Evolutionary conservation across 2,113 vertebrate species (phyloP).

Genomic region (Electrona antarctica): DNA sequence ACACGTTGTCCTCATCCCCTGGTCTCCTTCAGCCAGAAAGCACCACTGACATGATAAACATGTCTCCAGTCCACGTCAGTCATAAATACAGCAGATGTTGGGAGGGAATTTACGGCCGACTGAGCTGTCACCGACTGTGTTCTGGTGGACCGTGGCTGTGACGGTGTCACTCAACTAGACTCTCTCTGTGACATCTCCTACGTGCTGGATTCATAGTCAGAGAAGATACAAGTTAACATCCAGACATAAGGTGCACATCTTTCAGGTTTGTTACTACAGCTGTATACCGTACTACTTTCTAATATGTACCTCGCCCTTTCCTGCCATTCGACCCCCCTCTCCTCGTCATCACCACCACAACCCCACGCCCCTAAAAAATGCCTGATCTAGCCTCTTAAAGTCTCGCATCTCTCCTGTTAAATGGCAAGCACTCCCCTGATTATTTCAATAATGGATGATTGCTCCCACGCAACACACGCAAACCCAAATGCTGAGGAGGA

Average conservation of each 20-base stretch:
- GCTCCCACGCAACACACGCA: conserved; percentile 52
- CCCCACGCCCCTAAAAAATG: no score
- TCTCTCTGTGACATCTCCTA: not conserved
- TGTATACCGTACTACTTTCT: no score
- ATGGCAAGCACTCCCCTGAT: conserved; percentile 11
- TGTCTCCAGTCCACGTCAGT: conserved; percentile 28
- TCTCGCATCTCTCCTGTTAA: conserved; percentile 22
- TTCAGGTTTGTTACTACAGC: no score
- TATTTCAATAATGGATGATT: conserved; percentile 59
- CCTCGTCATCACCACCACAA: no score
- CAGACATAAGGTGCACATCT: no score
- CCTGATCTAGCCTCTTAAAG: conserved; percentile 20
- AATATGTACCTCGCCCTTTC: no score
- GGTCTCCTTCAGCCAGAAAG: conserved; percentile 33
- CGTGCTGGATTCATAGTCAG: conserved; percentile 1
- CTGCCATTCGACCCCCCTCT: no score
- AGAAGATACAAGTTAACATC: conserved; percentile 1
- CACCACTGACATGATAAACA: conserved; percentile 47
- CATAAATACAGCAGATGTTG: conserved; percentile 38
- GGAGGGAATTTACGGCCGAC: conserved; percentile 18
- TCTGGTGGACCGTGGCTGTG: conserved; percentile 1
- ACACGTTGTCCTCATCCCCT: conserved; percentile 12
- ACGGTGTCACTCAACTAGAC: not conserved
- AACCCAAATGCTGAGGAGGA: conserved; percentile 46
- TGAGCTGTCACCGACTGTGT: conserved; percentile 18